Conservation (phyloP, 2,888 invertebrate genomes). For the Mongoloraphidia duomilia region DNA sequence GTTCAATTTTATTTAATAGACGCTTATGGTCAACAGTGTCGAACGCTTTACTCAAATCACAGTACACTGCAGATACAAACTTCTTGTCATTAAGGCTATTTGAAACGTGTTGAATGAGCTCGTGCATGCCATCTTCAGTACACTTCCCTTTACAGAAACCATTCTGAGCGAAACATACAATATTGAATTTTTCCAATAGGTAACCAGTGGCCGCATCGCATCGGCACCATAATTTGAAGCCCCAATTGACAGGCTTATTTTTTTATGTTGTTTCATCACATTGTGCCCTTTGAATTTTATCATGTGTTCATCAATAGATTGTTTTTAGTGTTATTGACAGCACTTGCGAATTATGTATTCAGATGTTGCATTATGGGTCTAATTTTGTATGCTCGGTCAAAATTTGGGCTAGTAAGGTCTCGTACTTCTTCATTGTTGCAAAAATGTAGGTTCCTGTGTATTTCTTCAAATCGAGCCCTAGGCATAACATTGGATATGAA, state of each 20-base stretch:
- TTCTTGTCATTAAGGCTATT: no score
- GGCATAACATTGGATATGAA: background rate
- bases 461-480: background rate
- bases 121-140: no score
- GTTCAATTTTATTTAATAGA: no score
- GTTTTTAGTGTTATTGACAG: background rate
- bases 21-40: no score
- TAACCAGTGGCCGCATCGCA: slow-evolving; percentile 11
- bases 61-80: no score
- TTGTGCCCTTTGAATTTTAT: slow-evolving; percentile 14
- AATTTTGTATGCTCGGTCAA: background rate
- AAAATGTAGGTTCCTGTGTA: background rate
- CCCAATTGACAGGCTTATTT: slow-evolving; percentile 8
- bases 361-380: background rate
- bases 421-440: background rate
- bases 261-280: slow-evolving; percentile 6
- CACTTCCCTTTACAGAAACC: no score
- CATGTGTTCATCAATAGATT: slow-evolving; percentile 8
- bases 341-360: background rate
- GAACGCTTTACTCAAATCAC: no score
- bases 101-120: no score
- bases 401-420: background rate
- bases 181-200: no score
- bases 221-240: slow-evolving; percentile 9
- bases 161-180: no score